Conservation (phyloP, 2,888 invertebrate genomes). For the Drosophila emarginata region DNA sequence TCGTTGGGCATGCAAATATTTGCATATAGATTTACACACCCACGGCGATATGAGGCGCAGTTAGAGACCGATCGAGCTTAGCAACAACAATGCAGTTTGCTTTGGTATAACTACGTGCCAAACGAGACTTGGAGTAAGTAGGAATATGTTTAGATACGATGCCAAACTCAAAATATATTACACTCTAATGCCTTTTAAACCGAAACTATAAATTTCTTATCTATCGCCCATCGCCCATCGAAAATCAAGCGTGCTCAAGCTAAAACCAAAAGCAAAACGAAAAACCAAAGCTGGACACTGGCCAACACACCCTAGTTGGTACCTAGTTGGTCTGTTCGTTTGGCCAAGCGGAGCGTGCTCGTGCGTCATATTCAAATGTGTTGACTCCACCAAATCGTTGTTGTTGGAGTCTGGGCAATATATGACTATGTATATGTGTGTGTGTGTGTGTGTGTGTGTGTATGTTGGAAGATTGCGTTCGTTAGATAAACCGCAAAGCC, state of each 20-base stretch:
- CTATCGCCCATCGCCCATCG: slow-evolving; percentile 64
- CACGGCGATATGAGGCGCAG: slow-evolving; percentile 39
- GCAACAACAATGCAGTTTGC: slow-evolving; percentile 50
- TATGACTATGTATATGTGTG: neutral
- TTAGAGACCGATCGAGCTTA: slow-evolving; percentile 32
- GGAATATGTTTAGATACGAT: slow-evolving; percentile 51
- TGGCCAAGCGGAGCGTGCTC: slow-evolving; percentile 65
- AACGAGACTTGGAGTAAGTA: slow-evolving; percentile 56
- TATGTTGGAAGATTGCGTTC: slow-evolving; percentile 62
- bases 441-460: slow-evolving; percentile 2
- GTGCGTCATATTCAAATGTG: slow-evolving; percentile 77
- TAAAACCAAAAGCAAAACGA: slow-evolving; percentile 52
- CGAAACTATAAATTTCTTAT: slow-evolving; percentile 75
- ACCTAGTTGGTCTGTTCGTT: neutral
- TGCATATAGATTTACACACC: slow-evolving; percentile 72
- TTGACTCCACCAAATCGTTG: slow-evolving; percentile 3
- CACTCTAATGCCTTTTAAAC: slow-evolving; percentile 78
- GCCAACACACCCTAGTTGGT: slow-evolving; percentile 69
- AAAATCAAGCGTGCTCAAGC: slow-evolving; percentile 73
- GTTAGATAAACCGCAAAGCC: slow-evolving; percentile 59
- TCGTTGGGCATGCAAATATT: slow-evolving; percentile 71
- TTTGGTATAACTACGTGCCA: slow-evolving; percentile 13
- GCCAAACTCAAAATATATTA: slow-evolving; percentile 71
- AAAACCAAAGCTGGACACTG: slow-evolving; percentile 41
- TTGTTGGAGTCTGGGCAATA: slow-evolving; percentile 10